These are phyloP conservation scores for Atta texana DNA, from an alignment of 1,140 invertebrate species.

Conservation along the genomic window DNA sequence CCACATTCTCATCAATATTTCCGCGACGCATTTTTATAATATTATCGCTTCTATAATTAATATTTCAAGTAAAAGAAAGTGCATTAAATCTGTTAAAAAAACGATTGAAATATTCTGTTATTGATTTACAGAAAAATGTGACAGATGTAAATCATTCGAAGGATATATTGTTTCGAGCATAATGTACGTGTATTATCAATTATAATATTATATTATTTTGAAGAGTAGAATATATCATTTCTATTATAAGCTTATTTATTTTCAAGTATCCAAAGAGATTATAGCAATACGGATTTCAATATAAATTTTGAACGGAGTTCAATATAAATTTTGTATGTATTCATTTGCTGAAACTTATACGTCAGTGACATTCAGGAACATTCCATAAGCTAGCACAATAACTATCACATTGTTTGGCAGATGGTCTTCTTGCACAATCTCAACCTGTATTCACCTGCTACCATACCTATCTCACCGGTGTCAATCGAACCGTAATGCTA, in stretches of 20 bases:
- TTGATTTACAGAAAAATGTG: not conserved
- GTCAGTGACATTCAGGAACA: not conserved
- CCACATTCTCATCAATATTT: slow-evolving; percentile 33
- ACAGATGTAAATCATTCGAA: not conserved
- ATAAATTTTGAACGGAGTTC: not conserved
- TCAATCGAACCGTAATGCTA: slow-evolving; percentile 42
- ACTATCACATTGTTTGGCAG: slow-evolving; percentile 55
- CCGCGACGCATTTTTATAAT: not conserved
- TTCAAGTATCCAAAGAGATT: not conserved
- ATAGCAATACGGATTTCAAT: not conserved
- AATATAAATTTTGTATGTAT: not conserved
- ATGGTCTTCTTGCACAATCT: slow-evolving; percentile 35
- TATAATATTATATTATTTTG: slow-evolving; percentile 13
- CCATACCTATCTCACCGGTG: slow-evolving; percentile 16
- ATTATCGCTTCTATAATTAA: not conserved
- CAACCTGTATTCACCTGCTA: slow-evolving; percentile 64
- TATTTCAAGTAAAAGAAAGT: slow-evolving; percentile 1
- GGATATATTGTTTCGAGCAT: not conserved
- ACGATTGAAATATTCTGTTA: not conserved
- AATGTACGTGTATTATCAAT: not conserved
- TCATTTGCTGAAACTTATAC: slow-evolving; percentile 5
- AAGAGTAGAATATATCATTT: not conserved
- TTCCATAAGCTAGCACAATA: slow-evolving; percentile 19
- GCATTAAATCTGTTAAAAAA: not conserved
- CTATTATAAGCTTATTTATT: not conserved